Base-by-base conservation (phyloP, 37 sponge, comb jelly and placozoan genomes). In the Chondrosia reniformis region DNA sequence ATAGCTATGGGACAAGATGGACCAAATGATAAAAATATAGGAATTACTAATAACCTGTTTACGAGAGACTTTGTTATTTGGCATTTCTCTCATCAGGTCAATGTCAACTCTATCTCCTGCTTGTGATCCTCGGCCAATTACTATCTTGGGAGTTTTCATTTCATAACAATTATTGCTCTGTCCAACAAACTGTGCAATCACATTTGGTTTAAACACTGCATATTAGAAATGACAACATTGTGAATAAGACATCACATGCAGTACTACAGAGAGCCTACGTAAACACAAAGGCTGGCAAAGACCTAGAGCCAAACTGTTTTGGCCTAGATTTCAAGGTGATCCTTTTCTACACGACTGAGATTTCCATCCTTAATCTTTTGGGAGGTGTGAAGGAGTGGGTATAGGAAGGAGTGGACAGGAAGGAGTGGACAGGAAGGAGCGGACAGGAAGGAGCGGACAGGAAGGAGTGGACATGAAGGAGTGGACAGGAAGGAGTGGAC, bases 1-100 rank as follows among this genome's bases (percentile, higher is more conserved):
- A n/a, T n/a, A n/a, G n/a, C n/a, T n/a, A n/a, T n/a, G n/a, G n/a
- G n/a, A n/a, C n/a, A n/a, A n/a, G n/a, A n/a, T n/a, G n/a, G n/a
- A n/a, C n/a, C n/a, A n/a, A n/a, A n/a, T n/a, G n/a, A n/a, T n/a
- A n/a, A n/a, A n/a, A n/a, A n/a, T n/a, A n/a, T n/a, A n/a, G n/a
- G n/a, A n/a, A n/a, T n/a, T n/a, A n/a, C n/a, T n/a, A 76, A 62
- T 25, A 15, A 88, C 96, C 81, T 96, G 97, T 80, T 76, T 84
- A 28, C 97, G 39, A 28, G 97, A 96, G 3, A 96, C 80, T 57
- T 94, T 93, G 76, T 46, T 75, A 17, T 92, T 88, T 27, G 95
- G 89, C 17, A 86, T 94, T 38, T 96, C 97, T 27, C 84, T 79
- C 21, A 88, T 90, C 46, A 96, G 85, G 77, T 96, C 97, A 74